Percentiles rank a stretch among this genome's conserved stretches.
Evolutionary conservation across 30 jellyfish, hydroid and myxozoan species (phyloP).

Genomic region (Nemopilema nomurai): DNA sequence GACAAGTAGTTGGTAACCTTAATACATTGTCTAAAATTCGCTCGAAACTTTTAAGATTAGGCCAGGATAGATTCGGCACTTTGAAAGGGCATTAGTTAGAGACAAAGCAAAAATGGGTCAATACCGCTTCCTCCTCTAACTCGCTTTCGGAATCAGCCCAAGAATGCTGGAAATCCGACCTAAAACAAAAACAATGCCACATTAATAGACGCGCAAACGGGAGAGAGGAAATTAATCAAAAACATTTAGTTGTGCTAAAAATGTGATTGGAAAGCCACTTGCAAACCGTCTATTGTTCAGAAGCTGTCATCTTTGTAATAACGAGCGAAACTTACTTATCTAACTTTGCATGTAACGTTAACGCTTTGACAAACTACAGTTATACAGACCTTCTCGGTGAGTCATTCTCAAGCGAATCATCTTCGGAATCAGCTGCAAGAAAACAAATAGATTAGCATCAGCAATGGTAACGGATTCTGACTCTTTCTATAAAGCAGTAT

Average conservation of each 20-base stretch:
- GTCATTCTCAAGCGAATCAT: conserved; percentile 35
- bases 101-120: neutral
- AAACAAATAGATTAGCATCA: neutral
- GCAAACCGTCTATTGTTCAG: neutral
- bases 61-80: too few relatives aligned
- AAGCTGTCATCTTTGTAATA: neutral
- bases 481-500: too few relatives aligned
- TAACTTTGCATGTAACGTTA: neutral
- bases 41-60: too few relatives aligned
- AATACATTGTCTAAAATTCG: too few relatives aligned
- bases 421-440: conserved; percentile 44
- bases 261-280: neutral
- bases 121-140: conserved; percentile 38
- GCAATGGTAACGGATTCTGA: neutral
- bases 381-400: conserved; percentile 50
- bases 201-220: neutral
- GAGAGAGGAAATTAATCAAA: neutral
- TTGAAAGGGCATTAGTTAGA: too few relatives aligned
- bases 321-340: neutral
- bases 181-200: neutral
- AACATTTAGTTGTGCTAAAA: neutral
- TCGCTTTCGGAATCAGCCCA: conserved; percentile 93
- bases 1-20: too few relatives aligned
- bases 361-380: neutral
- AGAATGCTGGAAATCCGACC: conserved; percentile 59